A percentile compares a stretch with the other conserved stretches of the same genome.
phyloP scores from a whole-genome alignment of 2,113 vertebrate species.

The Leptobrachium leishanense region DNA sequence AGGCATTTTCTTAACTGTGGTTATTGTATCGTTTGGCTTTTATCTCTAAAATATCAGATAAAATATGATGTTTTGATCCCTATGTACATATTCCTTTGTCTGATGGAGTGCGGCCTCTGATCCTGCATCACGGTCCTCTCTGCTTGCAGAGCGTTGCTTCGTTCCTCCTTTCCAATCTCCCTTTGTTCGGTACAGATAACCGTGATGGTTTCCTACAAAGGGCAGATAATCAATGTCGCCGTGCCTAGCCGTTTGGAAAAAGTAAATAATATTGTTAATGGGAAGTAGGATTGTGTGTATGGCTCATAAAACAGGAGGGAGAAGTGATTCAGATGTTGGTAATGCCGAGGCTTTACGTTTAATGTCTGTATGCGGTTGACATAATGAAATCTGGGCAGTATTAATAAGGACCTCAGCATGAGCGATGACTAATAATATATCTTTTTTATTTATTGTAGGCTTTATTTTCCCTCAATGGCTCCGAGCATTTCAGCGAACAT shows the following conservation, averaged over 20 bases:
- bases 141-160: background rate
- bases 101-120: too few relatives aligned
- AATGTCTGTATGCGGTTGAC: conserved; percentile 21
- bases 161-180: background rate
- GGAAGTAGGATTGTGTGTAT: conserved; percentile 36
- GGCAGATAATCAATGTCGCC: conserved; percentile 24
- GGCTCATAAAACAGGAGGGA: conserved; percentile 27
- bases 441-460: too few relatives aligned
- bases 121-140: background rate
- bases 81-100: too few relatives aligned
- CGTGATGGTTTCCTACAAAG: conserved; percentile 22
- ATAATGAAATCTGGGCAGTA: conserved; percentile 25
- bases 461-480: too few relatives aligned
- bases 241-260: conserved; percentile 44
- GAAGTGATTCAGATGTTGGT: conserved; percentile 16
- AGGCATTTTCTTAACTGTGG: too few relatives aligned
- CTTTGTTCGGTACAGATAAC: conserved; percentile 25
- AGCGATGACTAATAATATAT: background rate
- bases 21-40: too few relatives aligned
- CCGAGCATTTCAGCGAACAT: too few relatives aligned
- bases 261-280: conserved; percentile 45
- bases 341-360: conserved; percentile 5
- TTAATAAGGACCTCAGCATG: background rate
- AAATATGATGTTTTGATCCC: too few relatives aligned
- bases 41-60: too few relatives aligned